Base-by-base conservation (phyloP, 2,113 vertebrate genomes). In the Dromas ardeola region DNA sequence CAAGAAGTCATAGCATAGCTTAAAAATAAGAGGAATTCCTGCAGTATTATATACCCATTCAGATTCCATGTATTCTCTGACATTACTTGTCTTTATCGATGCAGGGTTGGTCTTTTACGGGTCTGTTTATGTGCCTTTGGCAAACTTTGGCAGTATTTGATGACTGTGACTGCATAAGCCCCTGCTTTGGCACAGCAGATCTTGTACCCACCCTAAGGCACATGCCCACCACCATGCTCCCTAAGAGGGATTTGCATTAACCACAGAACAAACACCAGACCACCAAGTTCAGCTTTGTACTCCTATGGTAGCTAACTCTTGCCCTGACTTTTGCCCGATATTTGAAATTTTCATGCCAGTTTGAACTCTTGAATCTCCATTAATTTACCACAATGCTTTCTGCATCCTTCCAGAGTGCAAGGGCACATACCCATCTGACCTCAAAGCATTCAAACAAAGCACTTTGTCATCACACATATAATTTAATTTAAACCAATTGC, bases 81-180 rank as follows among this genome's bases (percentile, higher is more conserved):
- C 27, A 65, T 8, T 3, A 0, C 14, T 53, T 38, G n/a, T 50
- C 43, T 61, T 63, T 58, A 47, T 14, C 0, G 0, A 59, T 43
- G 25, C 21, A 50, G 8, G 19, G 7, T 5, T 69, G 34, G 55
- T 34, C 7, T 78, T 89, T 63, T 16, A 58, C 1, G 1, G 22
- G 20, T 32, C 38, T 59, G 32, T 42, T 73, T 43, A 70, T 20
- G 59, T 2, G 10, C 2, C n/a, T 62, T 45, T 55, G 55, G 47
- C 13, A 74, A 84, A 74, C 32, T 81, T 67, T 6, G 50, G 36
- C n/a, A 40, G 12, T 55, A 63, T 63, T 71, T 78, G 15, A 55
- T 55, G 55, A 84, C n/a, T 43, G 10, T 12, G 49, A 36, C 30
- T 67, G 32, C 29, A 26, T 38, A 90, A 43, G 6, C 2, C 23